Conservation (phyloP, 2,888 invertebrate genomes). For the Mallateleia sp. region DNA sequence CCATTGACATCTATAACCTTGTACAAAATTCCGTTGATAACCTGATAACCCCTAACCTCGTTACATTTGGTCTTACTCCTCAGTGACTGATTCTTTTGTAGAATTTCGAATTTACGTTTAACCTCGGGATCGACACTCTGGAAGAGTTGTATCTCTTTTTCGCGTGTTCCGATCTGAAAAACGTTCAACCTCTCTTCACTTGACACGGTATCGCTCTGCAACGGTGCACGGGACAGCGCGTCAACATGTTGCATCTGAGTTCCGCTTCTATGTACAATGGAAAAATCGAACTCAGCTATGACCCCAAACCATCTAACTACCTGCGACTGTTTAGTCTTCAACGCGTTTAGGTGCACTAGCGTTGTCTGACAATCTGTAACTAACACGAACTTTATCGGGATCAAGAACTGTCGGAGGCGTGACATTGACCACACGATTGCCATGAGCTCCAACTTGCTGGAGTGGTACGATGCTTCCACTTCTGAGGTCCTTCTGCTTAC, state of each 20-base stretch:
- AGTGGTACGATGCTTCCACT: slow-evolving; percentile 75
- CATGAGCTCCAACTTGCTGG: slow-evolving; percentile 41
- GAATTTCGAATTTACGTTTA: slow-evolving; percentile 4
- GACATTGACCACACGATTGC: slow-evolving; percentile 24
- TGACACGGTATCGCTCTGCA: neutral
- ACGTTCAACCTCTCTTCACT: neutral
- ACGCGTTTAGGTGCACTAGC: slow-evolving; percentile 2
- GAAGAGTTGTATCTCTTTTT: slow-evolving; percentile 21
- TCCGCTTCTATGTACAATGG: slow-evolving; percentile 74
- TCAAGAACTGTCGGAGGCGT: slow-evolving; percentile 4
- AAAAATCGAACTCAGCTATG: slow-evolving; percentile 82
- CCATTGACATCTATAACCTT: neutral
- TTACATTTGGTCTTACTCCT: neutral
- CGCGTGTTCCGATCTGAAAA: neutral
- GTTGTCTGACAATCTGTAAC: slow-evolving; percentile 4
- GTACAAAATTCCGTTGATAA: neutral
- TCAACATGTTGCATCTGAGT: slow-evolving; percentile 11
- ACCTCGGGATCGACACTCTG: slow-evolving; percentile 9
- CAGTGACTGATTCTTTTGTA: neutral
- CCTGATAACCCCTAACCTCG: neutral
- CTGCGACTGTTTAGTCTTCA: too few species aligned
- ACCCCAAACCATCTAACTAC: too few species aligned
- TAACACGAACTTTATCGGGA: neutral
- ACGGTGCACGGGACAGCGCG: slow-evolving; percentile 3
- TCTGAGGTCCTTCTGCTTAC: slow-evolving; percentile 82